These are phyloP conservation scores for Operophtera brumata DNA, from an alignment of 2,888 invertebrate genomes.

Conservation along the genomic window DNA sequence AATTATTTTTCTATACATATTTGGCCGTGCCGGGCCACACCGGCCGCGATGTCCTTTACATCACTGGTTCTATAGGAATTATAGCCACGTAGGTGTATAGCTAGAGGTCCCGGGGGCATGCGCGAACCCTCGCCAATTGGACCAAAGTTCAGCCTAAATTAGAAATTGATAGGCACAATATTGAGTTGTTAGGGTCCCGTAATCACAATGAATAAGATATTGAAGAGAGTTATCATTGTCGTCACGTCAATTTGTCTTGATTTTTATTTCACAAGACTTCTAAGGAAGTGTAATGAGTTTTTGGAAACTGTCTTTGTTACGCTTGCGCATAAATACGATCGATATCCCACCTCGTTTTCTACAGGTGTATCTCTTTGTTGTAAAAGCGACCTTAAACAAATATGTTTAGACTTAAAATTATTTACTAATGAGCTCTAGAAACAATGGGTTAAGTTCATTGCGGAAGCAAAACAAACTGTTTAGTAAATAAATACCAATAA, in stretches of 20 bases:
- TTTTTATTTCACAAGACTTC: slow-evolving; percentile 5
- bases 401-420: slow-evolving; percentile 8
- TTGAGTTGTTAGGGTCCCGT: slow-evolving; percentile 10
- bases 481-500: slow-evolving; percentile 46
- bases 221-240: background rate
- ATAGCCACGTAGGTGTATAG: slow-evolving; percentile 39
- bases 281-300: background rate
- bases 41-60: slow-evolving; percentile 64
- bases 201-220: slow-evolving; percentile 8
- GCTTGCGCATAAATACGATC: slow-evolving; percentile 72
- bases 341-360: slow-evolving; percentile 49
- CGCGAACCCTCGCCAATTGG: slow-evolving; percentile 66
- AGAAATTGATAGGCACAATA: slow-evolving; percentile 14
- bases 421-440: slow-evolving; percentile 3
- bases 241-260: slow-evolving; percentile 3
- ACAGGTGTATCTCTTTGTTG: slow-evolving; percentile 34
- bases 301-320: slow-evolving; percentile 37
- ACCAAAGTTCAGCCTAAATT: slow-evolving; percentile 49
- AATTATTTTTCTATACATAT: slow-evolving; percentile 46
- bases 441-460: slow-evolving; percentile 36
- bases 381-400: slow-evolving; percentile 16
- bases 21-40: slow-evolving; percentile 62
- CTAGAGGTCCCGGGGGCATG: slow-evolving; percentile 55
- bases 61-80: slow-evolving; percentile 63
- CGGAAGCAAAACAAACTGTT: slow-evolving; percentile 49